phyloP scores from a whole-genome alignment of 2,888 invertebrate species.

The Campopleginae sp. region DNA sequence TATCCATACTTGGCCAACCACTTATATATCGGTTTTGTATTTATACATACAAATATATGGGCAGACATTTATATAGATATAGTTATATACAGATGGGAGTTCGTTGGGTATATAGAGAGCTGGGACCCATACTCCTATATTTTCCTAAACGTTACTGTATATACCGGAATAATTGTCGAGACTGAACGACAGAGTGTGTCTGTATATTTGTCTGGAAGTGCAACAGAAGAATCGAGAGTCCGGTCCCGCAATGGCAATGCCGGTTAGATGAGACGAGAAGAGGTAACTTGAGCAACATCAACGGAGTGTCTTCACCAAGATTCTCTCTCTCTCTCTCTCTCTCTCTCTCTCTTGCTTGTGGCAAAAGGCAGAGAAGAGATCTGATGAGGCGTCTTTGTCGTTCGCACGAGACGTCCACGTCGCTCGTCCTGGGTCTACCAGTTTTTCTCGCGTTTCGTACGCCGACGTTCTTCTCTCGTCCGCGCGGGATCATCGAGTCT shows the following conservation, averaged over 20 bases:
- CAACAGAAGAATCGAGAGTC: slow-evolving; percentile 47
- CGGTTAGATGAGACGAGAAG: slow-evolving; percentile 47
- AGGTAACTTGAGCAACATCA: slow-evolving; percentile 40
- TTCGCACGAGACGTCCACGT: slow-evolving; percentile 57
- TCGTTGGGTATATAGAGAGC: slow-evolving; percentile 1
- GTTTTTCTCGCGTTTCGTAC: slow-evolving; percentile 71
- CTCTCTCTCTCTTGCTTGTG: slow-evolving; percentile 1
- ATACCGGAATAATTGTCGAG: slow-evolving; percentile 12
- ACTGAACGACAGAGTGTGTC: slow-evolving; percentile 38
- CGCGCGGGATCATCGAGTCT: slow-evolving; percentile 62
- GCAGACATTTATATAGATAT: slow-evolving; percentile 30
- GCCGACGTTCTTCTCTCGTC: slow-evolving; percentile 66
- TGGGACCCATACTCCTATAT: slow-evolving; percentile 17
- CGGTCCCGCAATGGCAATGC: slow-evolving; percentile 67
- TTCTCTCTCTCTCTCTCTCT: slow-evolving; percentile 27
- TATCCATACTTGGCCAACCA: slow-evolving; percentile 23
- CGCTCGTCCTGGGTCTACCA: slow-evolving; percentile 71
- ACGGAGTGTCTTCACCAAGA: slow-evolving; percentile 63
- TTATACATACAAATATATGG: slow-evolving; percentile 18
- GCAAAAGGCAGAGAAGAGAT: slow-evolving; percentile 30
- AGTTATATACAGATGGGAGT: slow-evolving; percentile 34
- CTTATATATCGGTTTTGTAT: slow-evolving; percentile 27
- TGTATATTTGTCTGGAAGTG: slow-evolving; percentile 54
- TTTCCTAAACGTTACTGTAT: slow-evolving; percentile 30
- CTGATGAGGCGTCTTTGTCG: slow-evolving; percentile 49